Evolutionary conservation across 2,888 invertebrate genomes (phyloP).

Genomic region (Drosophila rubida): DNA sequence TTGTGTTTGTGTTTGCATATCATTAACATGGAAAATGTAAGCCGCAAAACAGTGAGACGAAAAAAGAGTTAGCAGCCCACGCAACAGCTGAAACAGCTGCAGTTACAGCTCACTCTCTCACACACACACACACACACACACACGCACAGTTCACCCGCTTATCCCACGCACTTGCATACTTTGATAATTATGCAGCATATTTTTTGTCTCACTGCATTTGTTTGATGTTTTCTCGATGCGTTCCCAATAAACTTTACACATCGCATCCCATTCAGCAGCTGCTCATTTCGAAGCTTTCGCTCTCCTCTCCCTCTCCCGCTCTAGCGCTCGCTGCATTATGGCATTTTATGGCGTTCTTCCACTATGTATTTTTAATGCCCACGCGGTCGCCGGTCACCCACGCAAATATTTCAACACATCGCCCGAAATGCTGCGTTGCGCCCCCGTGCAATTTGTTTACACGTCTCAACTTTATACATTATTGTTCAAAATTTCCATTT

Average conservation of each 20-base stretch:
- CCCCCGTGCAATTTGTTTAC: slow-evolving; percentile 47
- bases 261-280: slow-evolving; percentile 44
- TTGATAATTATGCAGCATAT: slow-evolving; percentile 43
- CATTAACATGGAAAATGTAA: slow-evolving; percentile 71
- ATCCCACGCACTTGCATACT: slow-evolving; percentile 54
- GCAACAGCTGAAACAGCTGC: slow-evolving; percentile 52
- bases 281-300: slow-evolving; percentile 33
- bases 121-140: neutral
- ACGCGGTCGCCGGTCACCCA: slow-evolving; percentile 59
- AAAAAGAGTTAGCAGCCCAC: slow-evolving; percentile 69
- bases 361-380: slow-evolving; percentile 48
- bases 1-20: slow-evolving; percentile 68
- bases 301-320: slow-evolving; percentile 1
- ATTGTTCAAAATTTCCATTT: slow-evolving; percentile 29
- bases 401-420: slow-evolving; percentile 59
- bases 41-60: slow-evolving; percentile 33
- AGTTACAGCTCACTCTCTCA: slow-evolving; percentile 18
- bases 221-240: slow-evolving; percentile 67
- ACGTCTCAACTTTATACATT: slow-evolving; percentile 28
- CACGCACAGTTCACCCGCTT: neutral
- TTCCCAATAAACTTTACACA: slow-evolving; percentile 67
- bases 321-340: slow-evolving; percentile 42
- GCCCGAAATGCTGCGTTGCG: slow-evolving; percentile 18
- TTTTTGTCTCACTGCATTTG: slow-evolving; percentile 35
- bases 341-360: slow-evolving; percentile 42